Base-by-base conservation (phyloP, 2,797 vertebrate genomes). In the Labroides dimidiatus region DNA sequence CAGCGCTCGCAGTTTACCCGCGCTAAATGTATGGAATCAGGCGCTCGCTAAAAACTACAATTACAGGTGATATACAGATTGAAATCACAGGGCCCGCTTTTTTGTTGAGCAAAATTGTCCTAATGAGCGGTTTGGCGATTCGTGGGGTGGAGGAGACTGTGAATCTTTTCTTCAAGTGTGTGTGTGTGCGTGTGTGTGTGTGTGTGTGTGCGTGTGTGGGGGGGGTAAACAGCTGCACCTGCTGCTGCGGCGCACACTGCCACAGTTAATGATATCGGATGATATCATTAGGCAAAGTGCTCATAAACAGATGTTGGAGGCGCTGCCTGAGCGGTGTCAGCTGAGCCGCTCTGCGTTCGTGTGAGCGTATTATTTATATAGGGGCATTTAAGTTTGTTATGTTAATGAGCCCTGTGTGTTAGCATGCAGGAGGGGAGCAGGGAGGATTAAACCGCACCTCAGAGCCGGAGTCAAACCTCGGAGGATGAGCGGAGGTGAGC, bases 281-380 rank as follows among this genome's bases (percentile, higher is more conserved):
- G 97, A 99, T 99, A 99, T 99, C 97, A 99, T 99, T 99, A 99
- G 96, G 95, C 95, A 97, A 97, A 98, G 97, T 99, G 97, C 97
- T 98, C 98, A 97, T 99, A 98, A 99, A 99, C 98, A 99, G 98
- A 99, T 99, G 98, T 99, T 98, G 97, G 84, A 96, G 96, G 95
- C 95, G 95, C 95, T 97, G 96, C 96, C 96, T 97, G 96, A 97
- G 96, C 97, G 95, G 96, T 96, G 97, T 98, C 97, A 98, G 96
- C 97, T 95, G 96, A 98, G 96, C 93, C 93, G 69, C 72, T 82
- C 75, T 83, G 95, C 95, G 94, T 95, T 95, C 96, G 95, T 94
- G 95, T 30, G 95, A 98, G 97, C 96, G 91, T 98, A 96, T 98
- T 98, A 99, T 99, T 99, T 99, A 99, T 98, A 97, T 96, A 95